phyloP scores from a whole-genome alignment of 2,888 invertebrate genomes.

The Lasioglossum oenotherae region DNA sequence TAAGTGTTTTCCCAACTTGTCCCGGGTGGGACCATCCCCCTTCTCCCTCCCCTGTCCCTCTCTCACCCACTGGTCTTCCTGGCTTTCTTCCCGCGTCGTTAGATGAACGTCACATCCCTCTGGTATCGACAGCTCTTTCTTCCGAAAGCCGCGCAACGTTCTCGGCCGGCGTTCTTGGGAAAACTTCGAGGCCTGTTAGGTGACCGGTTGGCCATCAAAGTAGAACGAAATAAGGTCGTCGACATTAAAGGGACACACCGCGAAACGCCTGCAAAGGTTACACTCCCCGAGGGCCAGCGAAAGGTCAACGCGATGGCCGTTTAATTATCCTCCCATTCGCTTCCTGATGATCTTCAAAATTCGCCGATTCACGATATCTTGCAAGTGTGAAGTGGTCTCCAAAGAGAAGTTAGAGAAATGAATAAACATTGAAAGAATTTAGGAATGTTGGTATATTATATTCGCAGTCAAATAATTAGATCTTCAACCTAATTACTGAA shows the following conservation, averaged over 20 bases:
- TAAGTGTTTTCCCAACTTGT: conserved; percentile 76
- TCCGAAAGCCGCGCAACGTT: not conserved
- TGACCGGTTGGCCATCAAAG: conserved; percentile 23
- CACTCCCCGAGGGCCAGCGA: conserved; percentile 48
- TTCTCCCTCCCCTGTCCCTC: not conserved
- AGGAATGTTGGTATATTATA: no score
- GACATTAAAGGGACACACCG: conserved; percentile 60
- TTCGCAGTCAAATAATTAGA: not conserved
- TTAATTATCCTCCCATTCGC: conserved; percentile 34
- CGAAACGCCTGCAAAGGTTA: conserved; percentile 56
- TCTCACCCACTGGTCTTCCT: not conserved
- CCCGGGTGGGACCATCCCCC: conserved; percentile 22
- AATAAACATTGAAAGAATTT: no score
- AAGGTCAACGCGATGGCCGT: conserved; percentile 66
- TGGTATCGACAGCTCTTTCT: conserved; percentile 65
- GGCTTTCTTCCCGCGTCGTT: conserved; percentile 36
- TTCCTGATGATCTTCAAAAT: not conserved
- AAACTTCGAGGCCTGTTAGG: not conserved
- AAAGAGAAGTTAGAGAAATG: not conserved
- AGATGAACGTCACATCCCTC: conserved; percentile 50
- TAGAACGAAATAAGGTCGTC: conserved; percentile 26
- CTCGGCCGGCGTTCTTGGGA: not conserved
- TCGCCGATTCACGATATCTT: not conserved
- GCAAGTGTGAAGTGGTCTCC: not conserved
- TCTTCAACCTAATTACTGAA: not conserved